Evolutionary conservation across 2,797 vertebrate genomes (phyloP).

Genomic region (Tolypeutes matacus): DNA sequence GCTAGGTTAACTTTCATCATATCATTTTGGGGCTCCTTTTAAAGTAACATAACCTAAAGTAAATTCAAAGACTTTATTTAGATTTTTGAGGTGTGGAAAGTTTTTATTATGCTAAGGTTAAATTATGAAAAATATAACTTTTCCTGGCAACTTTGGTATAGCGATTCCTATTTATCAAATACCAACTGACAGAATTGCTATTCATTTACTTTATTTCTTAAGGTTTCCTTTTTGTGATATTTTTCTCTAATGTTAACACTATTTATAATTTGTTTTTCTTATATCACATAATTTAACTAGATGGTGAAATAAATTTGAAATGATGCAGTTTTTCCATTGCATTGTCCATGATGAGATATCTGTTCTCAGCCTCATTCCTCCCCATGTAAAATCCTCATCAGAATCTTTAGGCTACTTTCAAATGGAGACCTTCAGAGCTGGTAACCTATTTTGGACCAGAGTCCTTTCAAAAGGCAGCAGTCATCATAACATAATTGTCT

Average conservation of each 20-base stretch:
- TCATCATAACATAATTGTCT: background rate
- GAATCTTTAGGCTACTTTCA: slow-evolving; percentile 20
- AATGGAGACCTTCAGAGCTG: background rate
- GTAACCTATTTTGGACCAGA: slow-evolving; percentile 3
- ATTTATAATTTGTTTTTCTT: slow-evolving; percentile 9
- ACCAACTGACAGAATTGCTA: background rate
- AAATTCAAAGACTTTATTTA: slow-evolving; percentile 55
- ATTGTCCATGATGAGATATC: background rate
- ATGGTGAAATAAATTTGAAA: slow-evolving; percentile 42
- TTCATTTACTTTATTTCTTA: slow-evolving; percentile 16
- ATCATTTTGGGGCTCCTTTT: slow-evolving; percentile 28
- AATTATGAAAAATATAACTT: slow-evolving; percentile 55
- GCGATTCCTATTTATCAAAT: slow-evolving; percentile 49
- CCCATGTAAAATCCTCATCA: background rate
- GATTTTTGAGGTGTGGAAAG: background rate
- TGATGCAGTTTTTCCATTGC: slow-evolving; percentile 10
- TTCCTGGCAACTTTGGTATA: slow-evolving; percentile 40
- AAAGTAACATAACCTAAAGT: slow-evolving; percentile 46
- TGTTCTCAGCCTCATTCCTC: slow-evolving; percentile 6
- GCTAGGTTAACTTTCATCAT: background rate
- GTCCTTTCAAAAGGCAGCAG: slow-evolving; percentile 36
- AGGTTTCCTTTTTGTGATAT: slow-evolving; percentile 51
- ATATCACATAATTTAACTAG: background rate
- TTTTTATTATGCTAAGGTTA: slow-evolving; percentile 52
- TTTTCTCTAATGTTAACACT: slow-evolving; percentile 49